Evolutionary conservation across 2,113 vertebrate species (phyloP), one percentile per base, ranked within the genome.

Genomic region (Artemisiospiza belli): DNA sequence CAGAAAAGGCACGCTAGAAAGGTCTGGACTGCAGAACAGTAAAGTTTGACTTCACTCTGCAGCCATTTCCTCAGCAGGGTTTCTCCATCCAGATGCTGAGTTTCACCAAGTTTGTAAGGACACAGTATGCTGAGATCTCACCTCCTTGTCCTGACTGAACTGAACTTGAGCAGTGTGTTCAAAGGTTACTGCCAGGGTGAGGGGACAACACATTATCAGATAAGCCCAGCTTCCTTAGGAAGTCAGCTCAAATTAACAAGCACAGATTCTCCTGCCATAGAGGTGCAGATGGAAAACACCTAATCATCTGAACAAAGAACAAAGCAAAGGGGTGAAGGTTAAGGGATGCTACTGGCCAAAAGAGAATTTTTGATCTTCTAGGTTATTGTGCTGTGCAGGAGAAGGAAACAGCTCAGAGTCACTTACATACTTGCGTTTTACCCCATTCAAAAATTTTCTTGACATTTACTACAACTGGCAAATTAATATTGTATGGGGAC

Each of bases 291-390:
- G 93, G 93, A 94, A 95, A 95, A 90, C 87, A 95, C 91, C 93
- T 96, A 95, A 95, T 94, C 55, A 93, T 94, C 35, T 77, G 55
- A 89, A 95, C 90, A 95, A 92, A 97, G 90, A 94, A 94, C 80
- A 95, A 92, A 92, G 75, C 39, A 66, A 62, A 78, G 22, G 59
- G 94, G 70, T 87, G 82, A 96, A 94, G 95, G 96, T 88, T 95
- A 95, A 82, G 63, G 59, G 52, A 83, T 11, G 2, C 30, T 55
- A 39, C 28, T 39, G 41, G 63, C 55, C 59, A 67, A 78, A 94
- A 80, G 55, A 73, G 43, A 89, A 89, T 78, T 73, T 85, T 85
- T 66, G 5, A 79, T 91, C 57, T 78, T 64, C 74, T 57, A 37
- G 23, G 24, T 81, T 73, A 86, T 76, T 95, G 63, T 83, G 82